Base-by-base conservation (phyloP, 2,113 vertebrate genomes). In the Myotis lucifugus region DNA sequence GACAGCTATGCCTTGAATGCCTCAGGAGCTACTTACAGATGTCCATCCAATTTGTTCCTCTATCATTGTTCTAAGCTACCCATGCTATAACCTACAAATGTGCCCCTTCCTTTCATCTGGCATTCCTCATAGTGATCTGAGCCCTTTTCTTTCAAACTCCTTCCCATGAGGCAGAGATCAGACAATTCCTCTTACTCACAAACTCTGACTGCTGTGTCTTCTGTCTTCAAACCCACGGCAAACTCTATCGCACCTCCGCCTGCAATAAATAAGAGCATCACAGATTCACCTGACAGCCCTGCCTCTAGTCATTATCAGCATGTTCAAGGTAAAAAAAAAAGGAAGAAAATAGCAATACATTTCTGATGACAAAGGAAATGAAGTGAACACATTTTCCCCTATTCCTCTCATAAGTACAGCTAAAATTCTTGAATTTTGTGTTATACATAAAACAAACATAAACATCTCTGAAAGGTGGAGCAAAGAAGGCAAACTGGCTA, bases 251-350 rank as follows among this genome's bases (percentile, higher is more conserved):
- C 37, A 76, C 40, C 37, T 69, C 23, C 3, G 29, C 23, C 21
- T 23, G 27, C n/a, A 52, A 17, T 34, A 77, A 84, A 18, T 88
- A 59, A 61, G 50, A 81, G 85, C 18, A 61, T 76, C 77, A 52
- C 27, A 59, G 66, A 81, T 11, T 52, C 70, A 27, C 17, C 32
- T 66, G n/a, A 42, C 17, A 78, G 52, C 27, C 40, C 27, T 52
- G 42, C 8, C 21, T 14, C 61, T 4, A 88, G 46, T 69, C 73
- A 88, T 34, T 69, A 69, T n/a, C 6, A 70, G 13, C 52, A 52
- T 54, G 34, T 50, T 72, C 70, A 84, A 70, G 72, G 74, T 76
- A 86, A 74, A 95, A 77, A 14, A 66, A 93, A 86, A 23, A 67
- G 37, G 82, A 73, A 18, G 54, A 79, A 64, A 82, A 56, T 23